A percentile compares a stretch with the other conserved stretches of the same genome.
phyloP scores from a whole-genome alignment of 2,113 vertebrate species.

The Apteryx owenii region DNA sequence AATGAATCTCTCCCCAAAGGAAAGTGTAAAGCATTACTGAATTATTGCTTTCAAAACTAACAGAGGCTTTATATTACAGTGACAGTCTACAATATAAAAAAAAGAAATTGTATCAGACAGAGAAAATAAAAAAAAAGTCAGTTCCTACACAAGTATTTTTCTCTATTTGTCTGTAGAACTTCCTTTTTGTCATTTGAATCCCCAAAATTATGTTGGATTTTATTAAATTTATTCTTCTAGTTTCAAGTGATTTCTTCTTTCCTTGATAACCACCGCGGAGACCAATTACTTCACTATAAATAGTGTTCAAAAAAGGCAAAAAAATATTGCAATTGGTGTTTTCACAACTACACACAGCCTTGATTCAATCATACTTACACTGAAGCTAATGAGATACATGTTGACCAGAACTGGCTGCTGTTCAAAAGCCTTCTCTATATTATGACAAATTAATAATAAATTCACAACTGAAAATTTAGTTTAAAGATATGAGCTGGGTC shows the following conservation, averaged over 20 bases:
- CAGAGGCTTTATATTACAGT: background rate
- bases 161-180: background rate
- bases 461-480: background rate
- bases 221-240: background rate
- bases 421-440: background rate
- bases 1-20: background rate
- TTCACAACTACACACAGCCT: background rate
- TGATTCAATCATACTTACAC: background rate
- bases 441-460: background rate
- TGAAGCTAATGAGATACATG: background rate
- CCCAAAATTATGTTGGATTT: background rate
- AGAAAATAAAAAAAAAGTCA: background rate
- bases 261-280: background rate
- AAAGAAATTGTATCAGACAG: background rate
- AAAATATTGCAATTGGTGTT: background rate
- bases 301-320: accelerated
- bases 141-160: background rate
- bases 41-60: constrained; percentile 36
- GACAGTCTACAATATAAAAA: background rate
- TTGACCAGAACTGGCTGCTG: background rate
- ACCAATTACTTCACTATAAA: background rate
- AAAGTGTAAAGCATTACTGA: background rate
- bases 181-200: background rate
- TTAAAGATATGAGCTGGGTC: background rate
- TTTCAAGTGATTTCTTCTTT: background rate